Evolutionary conservation across 1,140 invertebrate genomes (phyloP), one percentile per base, ranked within the genome.

Genomic region (Luehdorfia chinensis): DNA sequence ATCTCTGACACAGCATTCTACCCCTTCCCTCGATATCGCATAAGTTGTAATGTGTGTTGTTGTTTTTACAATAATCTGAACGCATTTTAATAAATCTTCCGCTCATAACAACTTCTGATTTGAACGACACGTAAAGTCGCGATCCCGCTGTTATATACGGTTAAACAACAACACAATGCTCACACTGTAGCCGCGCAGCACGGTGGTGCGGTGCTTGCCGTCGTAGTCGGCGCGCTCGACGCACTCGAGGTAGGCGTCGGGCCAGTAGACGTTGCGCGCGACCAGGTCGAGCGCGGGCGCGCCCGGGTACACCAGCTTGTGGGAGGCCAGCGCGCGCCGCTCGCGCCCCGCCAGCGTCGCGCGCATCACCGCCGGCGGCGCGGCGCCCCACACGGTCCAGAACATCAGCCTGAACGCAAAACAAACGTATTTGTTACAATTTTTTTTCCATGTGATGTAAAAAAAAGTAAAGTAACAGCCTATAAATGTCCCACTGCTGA

Each of bases 241-340:
- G 63, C 90, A 91, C 77, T 94, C 93, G 49, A 94, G 86, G 78
- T 93, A 94, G 7, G 90, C 90, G 78, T 95, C 94, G 23, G 93
- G 91, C 93, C 93, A 96, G 79, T 95, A 96, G 7, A 96, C 87
- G 59, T 91, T 88, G 54, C 90, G 77, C 33, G 89, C 90, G n/a
- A 93, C 90, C 59, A 90, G 90, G 84, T 96, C 94, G 9, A 94
- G 81, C 11, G 92, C 88, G 8, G 94, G 81, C 45, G 92, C 91
- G 61, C 90, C 90, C 1, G 93, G 93, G 85, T 94, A 94, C 52
- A 94, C 92, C 51, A 94, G 92, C 48, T 60, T 58, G 9, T 36
- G 57, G 15, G 47, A 27, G 3, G 66, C 65, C 39, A 75, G 44
- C 6, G 60, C 32, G 7, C 73, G 87, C 34, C 90, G 77, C 45